phyloP scores from a whole-genome alignment of 2,888 invertebrate genomes.

The Trilocha varians region DNA sequence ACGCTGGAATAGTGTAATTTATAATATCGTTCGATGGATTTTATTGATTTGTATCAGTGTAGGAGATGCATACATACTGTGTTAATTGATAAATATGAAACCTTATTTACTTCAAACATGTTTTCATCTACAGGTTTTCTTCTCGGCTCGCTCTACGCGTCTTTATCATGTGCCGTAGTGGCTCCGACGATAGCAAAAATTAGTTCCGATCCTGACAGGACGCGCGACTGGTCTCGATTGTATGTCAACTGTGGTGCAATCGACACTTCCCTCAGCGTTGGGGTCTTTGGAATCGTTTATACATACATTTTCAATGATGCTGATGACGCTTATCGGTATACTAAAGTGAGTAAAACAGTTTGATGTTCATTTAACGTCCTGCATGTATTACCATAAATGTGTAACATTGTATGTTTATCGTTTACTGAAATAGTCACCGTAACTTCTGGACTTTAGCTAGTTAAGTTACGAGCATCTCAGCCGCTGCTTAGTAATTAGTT shows the following conservation, averaged over 20 bases:
- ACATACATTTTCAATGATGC: slow-evolving; percentile 44
- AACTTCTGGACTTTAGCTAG: too few species aligned
- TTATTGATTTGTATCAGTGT: too few species aligned
- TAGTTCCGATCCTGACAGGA: slow-evolving; percentile 23
- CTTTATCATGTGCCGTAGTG: slow-evolving; percentile 53
- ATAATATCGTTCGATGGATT: too few species aligned
- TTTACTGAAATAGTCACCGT: too few species aligned
- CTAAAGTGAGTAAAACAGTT: slow-evolving; percentile 31
- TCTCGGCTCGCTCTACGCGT: slow-evolving; percentile 51
- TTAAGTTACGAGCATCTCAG: too few species aligned
- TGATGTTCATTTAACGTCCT: slow-evolving; percentile 3
- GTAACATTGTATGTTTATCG: too few species aligned
- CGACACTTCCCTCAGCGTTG: slow-evolving; percentile 59
- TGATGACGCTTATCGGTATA: slow-evolving; percentile 38
- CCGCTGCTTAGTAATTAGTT: too few species aligned
- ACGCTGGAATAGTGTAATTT: too few species aligned
- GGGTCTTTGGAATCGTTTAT: slow-evolving; percentile 49
- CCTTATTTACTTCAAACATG: background rate
- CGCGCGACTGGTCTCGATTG: slow-evolving; percentile 50
- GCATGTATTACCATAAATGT: too few species aligned
- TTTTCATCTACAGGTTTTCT: slow-evolving; percentile 35
- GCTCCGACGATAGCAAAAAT: slow-evolving; percentile 45
- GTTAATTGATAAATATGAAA: too few species aligned
- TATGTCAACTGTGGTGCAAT: slow-evolving; percentile 52
- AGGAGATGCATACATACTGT: too few species aligned